A percentile compares a stretch with the other conserved stretches of the same genome.
These are phyloP conservation scores for Limonius californicus DNA, from an alignment of 1,140 invertebrate species.

Conservation along the genomic window DNA sequence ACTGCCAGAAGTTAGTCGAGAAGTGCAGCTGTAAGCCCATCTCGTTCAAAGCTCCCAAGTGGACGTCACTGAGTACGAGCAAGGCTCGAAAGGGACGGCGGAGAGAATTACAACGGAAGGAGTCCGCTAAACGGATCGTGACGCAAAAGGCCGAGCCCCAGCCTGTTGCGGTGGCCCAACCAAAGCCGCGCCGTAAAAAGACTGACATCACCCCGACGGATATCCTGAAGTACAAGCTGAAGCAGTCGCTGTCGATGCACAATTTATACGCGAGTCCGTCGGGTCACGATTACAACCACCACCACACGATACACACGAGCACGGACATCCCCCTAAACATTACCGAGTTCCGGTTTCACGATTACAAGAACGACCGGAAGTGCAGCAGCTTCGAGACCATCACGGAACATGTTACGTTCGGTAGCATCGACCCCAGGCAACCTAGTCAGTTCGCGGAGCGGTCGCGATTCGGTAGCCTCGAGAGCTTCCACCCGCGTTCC, in stretches of 20 bases:
- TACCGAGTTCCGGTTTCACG: background rate
- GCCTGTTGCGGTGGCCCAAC: background rate
- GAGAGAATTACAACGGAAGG: background rate
- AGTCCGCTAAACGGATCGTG: background rate
- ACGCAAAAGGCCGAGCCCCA: background rate
- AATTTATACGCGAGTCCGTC: constrained; percentile 28
- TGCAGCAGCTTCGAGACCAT: constrained; percentile 5
- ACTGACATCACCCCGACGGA: constrained; percentile 20
- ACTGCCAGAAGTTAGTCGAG: background rate
- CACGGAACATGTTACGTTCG: background rate
- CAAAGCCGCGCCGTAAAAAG: background rate
- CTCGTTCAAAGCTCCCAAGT: background rate
- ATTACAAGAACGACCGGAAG: background rate
- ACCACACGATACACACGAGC: constrained; percentile 40
- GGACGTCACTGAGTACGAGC: background rate
- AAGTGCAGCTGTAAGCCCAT: background rate
- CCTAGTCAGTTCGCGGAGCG: background rate
- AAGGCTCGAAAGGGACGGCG: background rate
- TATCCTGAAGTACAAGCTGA: constrained; percentile 28
- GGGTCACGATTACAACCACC: constrained; percentile 29
- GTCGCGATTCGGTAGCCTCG: background rate
- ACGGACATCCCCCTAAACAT: background rate
- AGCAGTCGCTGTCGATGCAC: constrained; percentile 39
- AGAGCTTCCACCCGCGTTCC: background rate
- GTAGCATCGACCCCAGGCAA: background rate